Evolutionary conservation across 2,888 invertebrate genomes (phyloP).

Genomic region (Athalia circularis): DNA sequence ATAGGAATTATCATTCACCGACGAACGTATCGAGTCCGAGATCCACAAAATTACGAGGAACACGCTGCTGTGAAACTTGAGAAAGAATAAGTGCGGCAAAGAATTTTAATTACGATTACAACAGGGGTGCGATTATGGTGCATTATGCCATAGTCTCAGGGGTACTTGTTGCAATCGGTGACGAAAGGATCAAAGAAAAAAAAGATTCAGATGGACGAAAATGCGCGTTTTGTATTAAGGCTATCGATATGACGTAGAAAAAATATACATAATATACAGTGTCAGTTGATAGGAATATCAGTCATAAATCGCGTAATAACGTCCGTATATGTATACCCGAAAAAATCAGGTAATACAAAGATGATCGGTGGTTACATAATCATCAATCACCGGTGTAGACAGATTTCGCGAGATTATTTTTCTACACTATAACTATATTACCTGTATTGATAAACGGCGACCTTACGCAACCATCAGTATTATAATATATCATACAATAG

Average conservation of each 20-base stretch:
- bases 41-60: too few relatives aligned
- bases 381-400: not conserved
- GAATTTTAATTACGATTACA: too few relatives aligned
- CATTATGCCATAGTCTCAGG: too few relatives aligned
- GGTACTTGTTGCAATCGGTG: not conserved
- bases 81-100: too few relatives aligned
- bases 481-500: not conserved
- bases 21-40: constrained; percentile 37
- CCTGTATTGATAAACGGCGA: not conserved
- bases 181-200: not conserved
- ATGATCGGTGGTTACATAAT: constrained; percentile 6
- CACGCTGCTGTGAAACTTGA: too few relatives aligned
- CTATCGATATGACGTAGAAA: too few relatives aligned
- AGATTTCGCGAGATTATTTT: constrained; percentile 12
- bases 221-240: too few relatives aligned
- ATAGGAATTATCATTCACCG: not conserved
- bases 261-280: too few relatives aligned
- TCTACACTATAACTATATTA: not conserved
- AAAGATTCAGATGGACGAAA: not conserved
- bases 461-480: constrained; percentile 1
- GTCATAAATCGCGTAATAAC: too few relatives aligned
- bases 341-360: not conserved
- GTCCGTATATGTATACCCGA: too few relatives aligned
- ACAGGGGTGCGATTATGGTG: too few relatives aligned
- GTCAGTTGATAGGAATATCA: too few relatives aligned